Evolutionary conservation across 2,888 invertebrate species (phyloP).

Genomic region (Metopia argyrocephala): DNA sequence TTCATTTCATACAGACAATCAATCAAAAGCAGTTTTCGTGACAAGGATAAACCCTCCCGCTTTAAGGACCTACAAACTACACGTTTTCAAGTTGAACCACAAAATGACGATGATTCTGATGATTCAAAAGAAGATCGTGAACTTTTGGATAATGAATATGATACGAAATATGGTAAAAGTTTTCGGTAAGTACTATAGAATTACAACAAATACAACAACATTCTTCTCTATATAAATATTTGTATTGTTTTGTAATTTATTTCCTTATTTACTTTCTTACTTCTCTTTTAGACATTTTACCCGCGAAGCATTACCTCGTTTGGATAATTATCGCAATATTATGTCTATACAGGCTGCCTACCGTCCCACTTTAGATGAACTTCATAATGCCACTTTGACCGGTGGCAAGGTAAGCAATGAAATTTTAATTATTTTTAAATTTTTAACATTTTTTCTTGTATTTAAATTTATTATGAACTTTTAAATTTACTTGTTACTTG

Average conservation of each 20-base stretch:
- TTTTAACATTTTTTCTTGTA: too few relatives aligned
- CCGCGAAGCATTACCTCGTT: slow-evolving; percentile 89
- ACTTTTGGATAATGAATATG: slow-evolving; percentile 80
- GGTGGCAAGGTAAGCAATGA: slow-evolving; percentile 85
- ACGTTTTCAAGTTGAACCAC: slow-evolving; percentile 81
- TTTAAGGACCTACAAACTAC: slow-evolving; percentile 82
- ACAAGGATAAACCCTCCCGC: slow-evolving; percentile 82
- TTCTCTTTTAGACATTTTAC: slow-evolving; percentile 85
- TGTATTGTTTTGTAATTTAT: slow-evolving; percentile 3
- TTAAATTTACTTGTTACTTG: not conserved
- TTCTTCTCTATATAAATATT: too few relatives aligned
- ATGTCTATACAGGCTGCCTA: slow-evolving; percentile 92
- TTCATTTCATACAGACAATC: slow-evolving; percentile 71
- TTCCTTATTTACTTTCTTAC: not conserved
- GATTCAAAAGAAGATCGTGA: slow-evolving; percentile 80
- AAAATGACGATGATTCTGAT: slow-evolving; percentile 76
- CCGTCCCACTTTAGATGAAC: slow-evolving; percentile 91
- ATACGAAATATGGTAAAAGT: slow-evolving; percentile 88
- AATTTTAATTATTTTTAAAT: not conserved
- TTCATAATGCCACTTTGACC: slow-evolving; percentile 89
- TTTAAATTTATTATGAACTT: not conserved
- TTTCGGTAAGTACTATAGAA: slow-evolving; percentile 82
- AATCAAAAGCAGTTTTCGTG: slow-evolving; percentile 83
- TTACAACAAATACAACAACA: not conserved
- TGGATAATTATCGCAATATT: slow-evolving; percentile 94